Evolutionary conservation across 1,140 invertebrate genomes (phyloP).

Genomic region (Diplogasteroides magnus): DNA sequence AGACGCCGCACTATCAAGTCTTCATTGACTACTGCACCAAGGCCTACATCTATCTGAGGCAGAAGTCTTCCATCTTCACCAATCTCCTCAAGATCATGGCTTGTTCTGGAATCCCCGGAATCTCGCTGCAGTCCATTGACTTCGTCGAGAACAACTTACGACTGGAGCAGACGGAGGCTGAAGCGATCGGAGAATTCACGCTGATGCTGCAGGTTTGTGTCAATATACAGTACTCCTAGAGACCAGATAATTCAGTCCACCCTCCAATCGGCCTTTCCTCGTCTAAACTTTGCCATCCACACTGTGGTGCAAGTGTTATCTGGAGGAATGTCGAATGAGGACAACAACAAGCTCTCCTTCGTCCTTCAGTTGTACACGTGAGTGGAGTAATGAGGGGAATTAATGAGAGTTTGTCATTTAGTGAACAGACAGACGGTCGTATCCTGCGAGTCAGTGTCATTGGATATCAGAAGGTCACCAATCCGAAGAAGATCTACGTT

Average conservation of each 20-base stretch:
- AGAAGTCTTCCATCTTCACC: slow-evolving; percentile 82
- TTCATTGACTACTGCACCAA: slow-evolving; percentile 96
- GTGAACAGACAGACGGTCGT: slow-evolving; percentile 80
- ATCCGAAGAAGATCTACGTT: slow-evolving; percentile 93
- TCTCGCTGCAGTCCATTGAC: slow-evolving; percentile 79
- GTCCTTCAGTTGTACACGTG: slow-evolving; percentile 87
- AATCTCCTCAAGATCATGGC: slow-evolving; percentile 93
- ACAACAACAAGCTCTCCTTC: slow-evolving; percentile 78
- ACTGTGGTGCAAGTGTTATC: slow-evolving; percentile 75
- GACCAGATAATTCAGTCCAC: not conserved
- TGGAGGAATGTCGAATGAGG: slow-evolving; percentile 58
- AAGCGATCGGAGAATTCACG: slow-evolving; percentile 86
- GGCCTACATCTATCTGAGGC: slow-evolving; percentile 91
- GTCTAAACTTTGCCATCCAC: slow-evolving; percentile 53
- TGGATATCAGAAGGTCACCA: slow-evolving; percentile 86
- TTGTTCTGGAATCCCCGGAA: slow-evolving; percentile 84
- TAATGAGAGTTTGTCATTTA: too few species aligned
- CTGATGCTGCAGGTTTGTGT: slow-evolving; percentile 67
- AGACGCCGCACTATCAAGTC: slow-evolving; percentile 82
- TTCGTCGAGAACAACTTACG: slow-evolving; percentile 86
- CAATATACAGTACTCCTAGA: slow-evolving; percentile 14
- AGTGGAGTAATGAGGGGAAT: too few species aligned
- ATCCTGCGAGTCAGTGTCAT: slow-evolving; percentile 78
- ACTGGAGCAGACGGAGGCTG: slow-evolving; percentile 80
- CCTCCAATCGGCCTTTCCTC: slow-evolving; percentile 35